Evolutionary conservation across 2,888 invertebrate genomes (phyloP).

Genomic region (Chymomyza fuscimana): DNA sequence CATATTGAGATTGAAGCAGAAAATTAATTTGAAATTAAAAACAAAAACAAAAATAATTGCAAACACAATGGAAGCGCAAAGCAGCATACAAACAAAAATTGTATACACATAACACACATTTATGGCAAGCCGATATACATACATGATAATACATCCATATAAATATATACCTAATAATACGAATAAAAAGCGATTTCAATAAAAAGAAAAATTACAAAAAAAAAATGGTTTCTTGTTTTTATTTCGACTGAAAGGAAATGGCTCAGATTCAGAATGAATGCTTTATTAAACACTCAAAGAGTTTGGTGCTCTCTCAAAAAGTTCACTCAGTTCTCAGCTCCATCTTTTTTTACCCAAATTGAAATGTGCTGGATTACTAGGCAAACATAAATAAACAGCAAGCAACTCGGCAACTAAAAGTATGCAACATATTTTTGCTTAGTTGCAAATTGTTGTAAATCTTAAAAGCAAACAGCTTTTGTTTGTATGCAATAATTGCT

Average conservation of each 20-base stretch:
- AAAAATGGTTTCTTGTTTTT: constrained; percentile 9
- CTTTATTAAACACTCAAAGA: no score
- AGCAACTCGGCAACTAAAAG: neutral
- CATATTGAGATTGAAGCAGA: constrained; percentile 12
- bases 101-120: constrained; percentile 54
- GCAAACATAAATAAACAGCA: neutral
- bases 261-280: no score
- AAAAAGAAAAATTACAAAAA: constrained; percentile 59
- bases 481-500: neutral
- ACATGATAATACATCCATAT: constrained; percentile 63
- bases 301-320: no score
- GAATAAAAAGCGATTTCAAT: constrained; percentile 68
- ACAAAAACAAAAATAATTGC: constrained; percentile 23
- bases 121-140: constrained; percentile 66
- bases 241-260: neutral
- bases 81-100: constrained; percentile 47
- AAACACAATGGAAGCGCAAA: constrained; percentile 36
- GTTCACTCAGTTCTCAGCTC: no score
- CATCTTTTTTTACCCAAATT: neutral
- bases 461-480: no score
- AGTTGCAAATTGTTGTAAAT: no score
- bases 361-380: no score
- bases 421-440: neutral
- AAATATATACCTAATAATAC: constrained; percentile 59
- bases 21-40: constrained; percentile 38